phyloP scores from a whole-genome alignment of 2,888 invertebrate species.

The Lordiphosa andalusiaca region DNA sequence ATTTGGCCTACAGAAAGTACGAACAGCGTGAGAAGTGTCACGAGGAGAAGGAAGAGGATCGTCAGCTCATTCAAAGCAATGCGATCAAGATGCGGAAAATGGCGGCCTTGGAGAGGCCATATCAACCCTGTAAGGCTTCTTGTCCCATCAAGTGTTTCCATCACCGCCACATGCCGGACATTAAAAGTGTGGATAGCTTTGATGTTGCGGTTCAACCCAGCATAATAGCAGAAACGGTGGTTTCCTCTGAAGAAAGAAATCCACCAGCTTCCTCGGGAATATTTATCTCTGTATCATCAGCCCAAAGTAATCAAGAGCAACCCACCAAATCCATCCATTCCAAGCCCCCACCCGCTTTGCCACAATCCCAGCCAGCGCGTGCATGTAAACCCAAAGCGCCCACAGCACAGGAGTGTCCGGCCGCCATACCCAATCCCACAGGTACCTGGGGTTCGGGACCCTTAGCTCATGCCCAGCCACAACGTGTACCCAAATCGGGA shows the following conservation, averaged over 20 bases:
- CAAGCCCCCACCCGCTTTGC: not conserved
- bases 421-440: constrained; percentile 2
- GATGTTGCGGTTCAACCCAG: constrained; percentile 13
- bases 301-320: not conserved
- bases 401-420: constrained; percentile 1
- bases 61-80: constrained; percentile 36
- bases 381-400: not conserved
- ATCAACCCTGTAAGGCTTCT: constrained; percentile 23
- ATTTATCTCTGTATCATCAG: too few relatives aligned
- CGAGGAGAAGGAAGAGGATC: constrained; percentile 22
- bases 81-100: constrained; percentile 48
- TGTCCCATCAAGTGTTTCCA: constrained; percentile 29
- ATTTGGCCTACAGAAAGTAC: constrained; percentile 51
- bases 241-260: not conserved
- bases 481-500: not conserved
- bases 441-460: constrained; percentile 6
- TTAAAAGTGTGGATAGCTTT: constrained; percentile 16
- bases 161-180: constrained; percentile 18
- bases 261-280: too few relatives aligned
- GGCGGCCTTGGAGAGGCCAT: constrained; percentile 44
- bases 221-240: not conserved
- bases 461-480: not conserved
- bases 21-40: constrained; percentile 50
- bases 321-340: not conserved
- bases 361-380: constrained; percentile 1